A percentile compares a stretch with the other conserved stretches of the same genome.
These are phyloP conservation scores for Apogon hyalosoma DNA, from an alignment of 2,797 vertebrate species.

Conservation along the genomic window DNA sequence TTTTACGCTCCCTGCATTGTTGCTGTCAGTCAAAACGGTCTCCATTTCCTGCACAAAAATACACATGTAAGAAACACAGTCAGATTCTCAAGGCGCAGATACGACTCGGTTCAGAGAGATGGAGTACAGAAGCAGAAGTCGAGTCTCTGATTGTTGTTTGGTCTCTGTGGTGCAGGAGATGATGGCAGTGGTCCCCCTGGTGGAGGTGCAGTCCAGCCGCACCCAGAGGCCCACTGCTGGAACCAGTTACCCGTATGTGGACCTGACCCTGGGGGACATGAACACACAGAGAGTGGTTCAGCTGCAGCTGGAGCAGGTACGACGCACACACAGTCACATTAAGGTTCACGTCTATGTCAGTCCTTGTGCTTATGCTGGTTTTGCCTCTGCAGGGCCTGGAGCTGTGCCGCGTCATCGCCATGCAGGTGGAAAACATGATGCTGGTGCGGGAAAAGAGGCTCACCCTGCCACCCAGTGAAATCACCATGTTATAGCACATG, in stretches of 20 bases:
- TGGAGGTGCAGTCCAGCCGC: conserved; percentile 91
- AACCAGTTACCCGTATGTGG: conserved; percentile 93
- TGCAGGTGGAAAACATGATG: conserved; percentile 93
- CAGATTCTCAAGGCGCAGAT: conserved; percentile 3
- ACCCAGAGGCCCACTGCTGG: conserved; percentile 90
- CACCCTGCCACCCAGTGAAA: conserved; percentile 94
- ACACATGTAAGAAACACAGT: conserved; percentile 87
- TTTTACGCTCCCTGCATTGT: conserved; percentile 92
- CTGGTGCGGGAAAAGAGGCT: conserved; percentile 90
- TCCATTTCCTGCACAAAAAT: conserved; percentile 94
- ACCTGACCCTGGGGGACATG: conserved; percentile 90
- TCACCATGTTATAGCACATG: conserved; percentile 90
- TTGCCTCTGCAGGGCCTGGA: conserved; percentile 89
- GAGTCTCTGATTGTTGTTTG: conserved; percentile 17
- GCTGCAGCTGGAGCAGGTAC: conserved; percentile 95
- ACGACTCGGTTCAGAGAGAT: conserved; percentile 30
- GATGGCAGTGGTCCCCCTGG: conserved; percentile 88
- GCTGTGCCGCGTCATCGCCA: conserved; percentile 93
- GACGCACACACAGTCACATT: conserved; percentile 14
- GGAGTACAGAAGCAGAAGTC: conserved; percentile 20
- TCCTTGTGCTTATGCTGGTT: conserved; percentile 18
- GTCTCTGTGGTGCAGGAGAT: conserved; percentile 84
- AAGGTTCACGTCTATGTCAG: neutral
- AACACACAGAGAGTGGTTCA: conserved; percentile 88
- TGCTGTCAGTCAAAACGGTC: conserved; percentile 94